Evolutionary conservation across 2,888 invertebrate genomes (phyloP), one percentile per base, ranked within the genome.

Genomic region (Sminthurinus aureus): DNA sequence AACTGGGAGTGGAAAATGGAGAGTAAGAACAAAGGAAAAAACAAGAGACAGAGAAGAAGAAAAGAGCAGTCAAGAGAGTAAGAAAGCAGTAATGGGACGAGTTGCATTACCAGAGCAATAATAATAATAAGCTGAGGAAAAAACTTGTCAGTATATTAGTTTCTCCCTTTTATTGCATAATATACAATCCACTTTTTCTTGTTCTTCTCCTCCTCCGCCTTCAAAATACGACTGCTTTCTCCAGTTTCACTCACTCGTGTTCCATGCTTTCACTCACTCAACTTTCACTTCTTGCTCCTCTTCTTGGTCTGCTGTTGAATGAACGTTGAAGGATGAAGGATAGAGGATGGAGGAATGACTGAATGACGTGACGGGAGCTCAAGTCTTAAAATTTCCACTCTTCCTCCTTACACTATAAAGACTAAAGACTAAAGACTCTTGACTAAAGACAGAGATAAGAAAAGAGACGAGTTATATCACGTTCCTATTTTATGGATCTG

Each of bases 121-220:
- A 76, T 76, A 38, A 75, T 76, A 58, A 76, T 76, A 58, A 76
- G 76, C 76, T 58, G 58, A 24, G 71, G 58, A 76, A 20, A 20
- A 76, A 76, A 76, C 50, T 76, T 76, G 76, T 76, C 76, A 71
- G 76, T 76, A 76, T 76, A 76, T 76, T 76, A 76, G 58, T 76
- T 76, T 76, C 75, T 76, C 76, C 58, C 58, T 24, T 24, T 24
- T 38, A 73, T 24, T 26, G 38, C 38, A 73, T 6, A 26, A 73
- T 6, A 26, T 18, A 15, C 24, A 73, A 73, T 73, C 11, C 26
- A 58, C 58, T 58, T 24, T 24, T 24, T 24, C 69, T 69, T 22
- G 20, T 69, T 22, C 8, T 69, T 22, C 9, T 20, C 9, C 2
- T 69, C 9, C 69, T 20, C 69, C 50, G 8, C 18, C 26, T 11